Conservation (phyloP, 2,888 invertebrate species). For the Itoplectis maculator region DNA sequence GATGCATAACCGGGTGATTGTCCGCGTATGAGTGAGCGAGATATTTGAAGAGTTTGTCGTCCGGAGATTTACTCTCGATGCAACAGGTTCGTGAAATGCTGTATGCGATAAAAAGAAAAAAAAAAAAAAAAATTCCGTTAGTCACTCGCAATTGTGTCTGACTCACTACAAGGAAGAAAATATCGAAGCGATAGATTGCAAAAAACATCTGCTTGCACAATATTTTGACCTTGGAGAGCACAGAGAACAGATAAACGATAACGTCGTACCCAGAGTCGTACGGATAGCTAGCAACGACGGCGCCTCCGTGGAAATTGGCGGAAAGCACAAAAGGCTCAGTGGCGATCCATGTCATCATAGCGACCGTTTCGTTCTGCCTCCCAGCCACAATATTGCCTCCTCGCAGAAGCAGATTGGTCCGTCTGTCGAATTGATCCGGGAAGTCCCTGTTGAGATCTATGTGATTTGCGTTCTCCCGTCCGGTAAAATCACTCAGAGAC, state of each 20-base stretch:
- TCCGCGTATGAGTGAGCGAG: slow-evolving; percentile 92
- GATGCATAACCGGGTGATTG: slow-evolving; percentile 90
- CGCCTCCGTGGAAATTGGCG: slow-evolving; percentile 98
- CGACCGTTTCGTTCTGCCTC: slow-evolving; percentile 94
- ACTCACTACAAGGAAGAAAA: slow-evolving; percentile 14
- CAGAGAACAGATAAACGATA: neutral
- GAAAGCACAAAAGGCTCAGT: slow-evolving; percentile 96
- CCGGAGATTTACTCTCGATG: slow-evolving; percentile 91
- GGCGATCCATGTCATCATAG: slow-evolving; percentile 95
- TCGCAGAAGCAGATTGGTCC: slow-evolving; percentile 80
- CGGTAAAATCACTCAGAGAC: slow-evolving; percentile 88
- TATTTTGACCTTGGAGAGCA: neutral
- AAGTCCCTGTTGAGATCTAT: slow-evolving; percentile 96
- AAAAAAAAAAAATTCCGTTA: neutral
- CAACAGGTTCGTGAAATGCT: slow-evolving; percentile 88
- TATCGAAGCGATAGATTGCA: slow-evolving; percentile 1
- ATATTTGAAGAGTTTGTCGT: slow-evolving; percentile 92
- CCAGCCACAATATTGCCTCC: slow-evolving; percentile 86
- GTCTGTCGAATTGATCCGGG: slow-evolving; percentile 92
- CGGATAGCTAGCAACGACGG: slow-evolving; percentile 99
- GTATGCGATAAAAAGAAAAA: slow-evolving; percentile 43
- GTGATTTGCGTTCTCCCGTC: slow-evolving; percentile 92
- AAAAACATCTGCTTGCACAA: neutral
- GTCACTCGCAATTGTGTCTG: neutral
- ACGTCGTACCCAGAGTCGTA: slow-evolving; percentile 91